These are phyloP conservation scores for Odontamblyopus lacepedii DNA, from an alignment of 2,797 vertebrate genomes.

Conservation along the genomic window DNA sequence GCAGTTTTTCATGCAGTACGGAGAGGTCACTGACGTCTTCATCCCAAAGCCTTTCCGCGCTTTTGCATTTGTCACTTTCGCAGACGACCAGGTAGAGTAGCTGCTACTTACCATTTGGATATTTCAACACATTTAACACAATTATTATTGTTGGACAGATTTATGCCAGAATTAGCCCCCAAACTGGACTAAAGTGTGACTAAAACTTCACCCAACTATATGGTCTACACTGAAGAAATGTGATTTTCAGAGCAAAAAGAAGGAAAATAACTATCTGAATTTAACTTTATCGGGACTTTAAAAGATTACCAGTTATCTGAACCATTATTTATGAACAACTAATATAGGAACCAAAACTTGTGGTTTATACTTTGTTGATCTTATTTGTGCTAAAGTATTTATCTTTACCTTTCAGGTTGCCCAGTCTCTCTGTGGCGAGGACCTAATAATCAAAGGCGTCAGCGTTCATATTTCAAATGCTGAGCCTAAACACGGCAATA, in stretches of 20 bases:
- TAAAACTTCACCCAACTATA: no score
- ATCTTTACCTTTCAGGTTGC: conserved; percentile 82
- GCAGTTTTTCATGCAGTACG: conserved; percentile 97
- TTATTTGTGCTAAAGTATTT: not conserved
- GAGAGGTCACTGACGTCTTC: conserved; percentile 98
- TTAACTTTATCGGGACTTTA: no score
- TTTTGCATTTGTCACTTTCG: conserved; percentile 97
- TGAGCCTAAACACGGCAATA: conserved; percentile 98
- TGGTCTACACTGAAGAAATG: no score
- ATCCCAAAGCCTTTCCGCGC: conserved; percentile 98
- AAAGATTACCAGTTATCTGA: no score
- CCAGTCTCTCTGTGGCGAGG: conserved; percentile 96
- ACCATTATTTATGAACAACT: not conserved
- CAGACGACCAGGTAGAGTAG: conserved; percentile 91
- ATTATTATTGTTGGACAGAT: no score
- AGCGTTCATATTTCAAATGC: conserved; percentile 99
- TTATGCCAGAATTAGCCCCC: no score
- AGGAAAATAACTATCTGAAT: no score
- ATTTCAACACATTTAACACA: no score
- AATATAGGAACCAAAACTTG: not conserved
- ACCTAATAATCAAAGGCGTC: conserved; percentile 98
- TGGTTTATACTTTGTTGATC: not conserved
- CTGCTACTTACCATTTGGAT: not conserved
- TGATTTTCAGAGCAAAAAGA: no score
- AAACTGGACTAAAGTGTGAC: no score